phyloP scores from a whole-genome alignment of 2,888 invertebrate species.

The Branchipolynoe longqiensis region DNA sequence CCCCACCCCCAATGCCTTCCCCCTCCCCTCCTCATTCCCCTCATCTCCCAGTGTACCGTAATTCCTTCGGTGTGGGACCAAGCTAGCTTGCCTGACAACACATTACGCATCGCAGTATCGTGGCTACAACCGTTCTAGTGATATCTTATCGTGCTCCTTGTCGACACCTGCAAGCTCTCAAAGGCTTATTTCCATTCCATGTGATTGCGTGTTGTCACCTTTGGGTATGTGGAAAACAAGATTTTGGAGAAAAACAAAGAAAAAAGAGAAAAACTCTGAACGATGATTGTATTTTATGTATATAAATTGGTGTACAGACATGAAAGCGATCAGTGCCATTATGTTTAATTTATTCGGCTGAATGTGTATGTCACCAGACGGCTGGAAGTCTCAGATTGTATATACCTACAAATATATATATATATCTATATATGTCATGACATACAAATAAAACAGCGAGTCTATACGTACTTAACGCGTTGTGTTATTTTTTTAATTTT shows the following conservation, averaged over 20 bases:
- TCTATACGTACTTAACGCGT: conserved; percentile 9
- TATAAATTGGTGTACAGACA: background rate
- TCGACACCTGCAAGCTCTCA: background rate
- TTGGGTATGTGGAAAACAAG: background rate
- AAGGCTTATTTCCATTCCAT: conserved; percentile 45
- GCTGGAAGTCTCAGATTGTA: conserved; percentile 13
- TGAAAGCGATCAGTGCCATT: conserved; percentile 32
- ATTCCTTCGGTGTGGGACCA: conserved; percentile 22
- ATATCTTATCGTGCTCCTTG: background rate
- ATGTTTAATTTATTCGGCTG: conserved; percentile 29
- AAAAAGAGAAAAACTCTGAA: background rate
- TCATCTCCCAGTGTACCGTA: background rate
- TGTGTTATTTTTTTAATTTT: too few species aligned
- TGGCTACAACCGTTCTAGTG: background rate
- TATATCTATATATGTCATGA: conserved; percentile 36
- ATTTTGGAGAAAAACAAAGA: conserved; percentile 4
- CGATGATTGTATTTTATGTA: conserved; percentile 34
- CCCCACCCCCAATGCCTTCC: too few species aligned
- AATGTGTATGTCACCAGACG: background rate
- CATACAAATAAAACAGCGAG: background rate
- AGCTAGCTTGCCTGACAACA: background rate
- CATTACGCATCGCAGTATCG: background rate
- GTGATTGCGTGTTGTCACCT: conserved; percentile 32
- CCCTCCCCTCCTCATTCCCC: background rate
- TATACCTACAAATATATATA: conserved; percentile 38